Evolutionary conservation across 2,797 vertebrate species (phyloP).

Genomic region (Thaleichthys pacificus): DNA sequence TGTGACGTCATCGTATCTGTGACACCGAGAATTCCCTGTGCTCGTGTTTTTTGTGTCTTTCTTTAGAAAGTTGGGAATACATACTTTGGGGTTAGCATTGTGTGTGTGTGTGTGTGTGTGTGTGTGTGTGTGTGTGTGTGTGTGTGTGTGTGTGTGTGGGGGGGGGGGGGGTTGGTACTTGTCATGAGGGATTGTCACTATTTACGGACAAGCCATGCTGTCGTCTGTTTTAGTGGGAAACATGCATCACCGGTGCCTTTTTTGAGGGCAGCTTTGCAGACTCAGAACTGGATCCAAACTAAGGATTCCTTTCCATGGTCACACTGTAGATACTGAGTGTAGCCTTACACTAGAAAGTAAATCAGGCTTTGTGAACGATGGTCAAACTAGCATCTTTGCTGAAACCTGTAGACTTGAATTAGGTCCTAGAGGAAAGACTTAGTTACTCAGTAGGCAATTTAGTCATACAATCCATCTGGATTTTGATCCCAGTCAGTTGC

Average conservation of each 20-base stretch:
- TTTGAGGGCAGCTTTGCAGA: background rate
- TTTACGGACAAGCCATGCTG: background rate
- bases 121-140: no score
- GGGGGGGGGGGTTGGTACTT: background rate
- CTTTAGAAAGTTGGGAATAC: background rate
- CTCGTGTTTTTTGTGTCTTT: background rate
- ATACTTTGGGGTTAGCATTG: no score
- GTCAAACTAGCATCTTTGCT: background rate
- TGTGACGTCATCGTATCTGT: background rate
- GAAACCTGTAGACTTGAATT: background rate
- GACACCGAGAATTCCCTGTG: background rate
- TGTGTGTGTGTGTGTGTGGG: no score
- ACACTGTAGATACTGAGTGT: no score
- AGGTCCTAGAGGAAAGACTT: background rate
- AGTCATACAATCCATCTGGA: slow-evolving; percentile 30
- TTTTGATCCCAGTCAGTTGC: slow-evolving; percentile 26
- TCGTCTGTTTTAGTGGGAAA: background rate
- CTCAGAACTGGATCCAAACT: no score
- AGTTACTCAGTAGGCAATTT: background rate
- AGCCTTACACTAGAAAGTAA: no score
- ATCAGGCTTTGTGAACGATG: no score
- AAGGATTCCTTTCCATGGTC: no score
- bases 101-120: no score
- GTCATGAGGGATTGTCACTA: background rate
- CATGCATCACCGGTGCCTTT: background rate